A percentile compares a stretch with the other conserved stretches of the same genome.
Evolutionary conservation across 2,113 vertebrate species (phyloP).

Genomic region (Anarrhichthys ocellatus): DNA sequence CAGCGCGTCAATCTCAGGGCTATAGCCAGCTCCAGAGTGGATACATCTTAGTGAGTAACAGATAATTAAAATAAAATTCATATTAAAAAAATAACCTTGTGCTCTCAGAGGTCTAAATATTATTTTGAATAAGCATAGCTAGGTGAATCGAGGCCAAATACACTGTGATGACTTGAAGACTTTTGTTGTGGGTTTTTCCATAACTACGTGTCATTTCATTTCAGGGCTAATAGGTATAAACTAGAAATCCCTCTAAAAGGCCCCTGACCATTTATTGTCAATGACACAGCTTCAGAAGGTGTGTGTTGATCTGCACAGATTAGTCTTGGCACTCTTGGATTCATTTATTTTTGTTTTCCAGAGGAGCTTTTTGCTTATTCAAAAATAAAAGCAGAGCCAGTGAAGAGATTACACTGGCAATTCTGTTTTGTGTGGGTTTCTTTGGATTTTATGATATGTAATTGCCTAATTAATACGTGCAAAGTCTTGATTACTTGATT

Average conservation of each 20-base stretch:
- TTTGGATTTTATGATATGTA: slow-evolving; percentile 49
- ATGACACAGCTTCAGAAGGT: slow-evolving; percentile 27
- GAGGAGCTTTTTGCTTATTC: slow-evolving; percentile 13
- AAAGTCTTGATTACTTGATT: slow-evolving; percentile 72
- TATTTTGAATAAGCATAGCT: not conserved
- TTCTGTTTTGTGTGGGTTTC: slow-evolving; percentile 42
- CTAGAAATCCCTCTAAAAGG: slow-evolving; percentile 20
- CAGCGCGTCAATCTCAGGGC: slow-evolving; percentile 36
- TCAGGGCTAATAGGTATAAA: slow-evolving; percentile 31
- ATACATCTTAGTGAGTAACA: not conserved
- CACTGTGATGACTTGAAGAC: too few species aligned
- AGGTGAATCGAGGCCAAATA: not conserved
- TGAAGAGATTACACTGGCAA: slow-evolving; percentile 24
- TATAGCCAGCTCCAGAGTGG: not conserved
- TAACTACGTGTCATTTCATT: slow-evolving; percentile 25
- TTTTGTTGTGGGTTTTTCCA: not conserved
- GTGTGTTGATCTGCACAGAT: slow-evolving; percentile 36
- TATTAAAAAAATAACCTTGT: not conserved
- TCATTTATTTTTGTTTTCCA: slow-evolving; percentile 39
- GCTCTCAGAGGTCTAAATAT: slow-evolving; percentile 5
- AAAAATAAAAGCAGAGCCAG: slow-evolving; percentile 5
- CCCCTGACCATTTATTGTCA: slow-evolving; percentile 18
- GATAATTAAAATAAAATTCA: slow-evolving; percentile 11
- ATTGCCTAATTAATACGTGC: slow-evolving; percentile 71
- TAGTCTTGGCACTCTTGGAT: slow-evolving; percentile 19